Evolutionary conservation across 2,797 vertebrate genomes (phyloP), one percentile per base, ranked within the genome.

Genomic region (Trematocara caparti): DNA sequence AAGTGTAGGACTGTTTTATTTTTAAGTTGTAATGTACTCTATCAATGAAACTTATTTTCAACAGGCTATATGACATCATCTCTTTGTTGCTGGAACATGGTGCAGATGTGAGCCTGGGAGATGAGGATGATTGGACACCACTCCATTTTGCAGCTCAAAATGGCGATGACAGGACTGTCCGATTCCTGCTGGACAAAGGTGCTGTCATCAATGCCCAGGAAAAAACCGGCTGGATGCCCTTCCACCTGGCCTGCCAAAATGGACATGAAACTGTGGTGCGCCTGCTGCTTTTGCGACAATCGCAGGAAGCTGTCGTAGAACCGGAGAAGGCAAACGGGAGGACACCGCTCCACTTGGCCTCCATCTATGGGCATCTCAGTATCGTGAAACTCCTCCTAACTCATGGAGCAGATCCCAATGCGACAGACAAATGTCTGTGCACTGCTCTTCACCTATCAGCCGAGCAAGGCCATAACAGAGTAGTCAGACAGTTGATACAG

Each of bases 221-320:
- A 83, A 95, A 86, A 0, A 92, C 96, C 0, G 96, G 96, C 0
- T 97, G 97, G 98, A 97, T 90, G 0, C 95, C 97, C 1, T 93
- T 98, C 57, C 97, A 98, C 87, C 84, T 99, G 90, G 97, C 97
- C 1, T 93, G 96, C 0, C 97, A 99, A 94, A 98, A 98, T 21
- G 96, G 97, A 85, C 96, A 97, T 1, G 97, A 98, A 87, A 94
- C 94, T 0, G 95, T 97, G 57, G 96, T 96, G 4, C 86, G 95
- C 8, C 93, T 97, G 27, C 95, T 99, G 80, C 93, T 98, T 13
- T 96, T 96, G 4, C 95, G 94, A 30, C 75, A 94, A 78, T 82
- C 90, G 1, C 72, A 87, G 36, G 84, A 83, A 24, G 82, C 74
- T 1, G 86, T 95, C 1, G 80, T 89, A 10, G 92, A 94, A 45